Percentiles rank a stretch among this genome's conserved stretches.
Conservation (phyloP, 2,888 invertebrate genomes). For the Troilus luridus region DNA sequence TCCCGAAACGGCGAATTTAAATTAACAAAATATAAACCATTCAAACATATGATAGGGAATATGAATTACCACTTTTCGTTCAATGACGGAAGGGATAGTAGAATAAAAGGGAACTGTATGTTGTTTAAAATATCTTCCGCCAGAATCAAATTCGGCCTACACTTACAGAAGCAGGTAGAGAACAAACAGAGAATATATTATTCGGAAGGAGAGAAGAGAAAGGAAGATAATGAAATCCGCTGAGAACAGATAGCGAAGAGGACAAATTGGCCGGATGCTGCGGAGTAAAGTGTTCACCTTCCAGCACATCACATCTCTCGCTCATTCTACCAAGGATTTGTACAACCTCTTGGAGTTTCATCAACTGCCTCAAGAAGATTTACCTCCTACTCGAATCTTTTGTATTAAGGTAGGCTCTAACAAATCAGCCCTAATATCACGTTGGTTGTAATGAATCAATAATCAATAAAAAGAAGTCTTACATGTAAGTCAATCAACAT, state of each 20-base stretch:
- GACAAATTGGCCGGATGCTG: background rate
- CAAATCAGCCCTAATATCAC: too few relatives aligned
- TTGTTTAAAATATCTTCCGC: background rate
- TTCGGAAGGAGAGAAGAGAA: background rate
- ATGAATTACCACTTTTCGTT: background rate
- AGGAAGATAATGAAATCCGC: conserved; percentile 12
- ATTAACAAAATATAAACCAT: too few relatives aligned
- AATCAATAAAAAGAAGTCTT: too few relatives aligned
- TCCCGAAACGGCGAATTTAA: too few relatives aligned
- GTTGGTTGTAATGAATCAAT: too few relatives aligned
- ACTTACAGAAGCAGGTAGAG: background rate
- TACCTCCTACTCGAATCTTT: background rate
- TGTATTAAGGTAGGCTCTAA: background rate
- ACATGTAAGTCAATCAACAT: too few relatives aligned
- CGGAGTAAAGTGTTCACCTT: background rate
- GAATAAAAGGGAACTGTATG: background rate
- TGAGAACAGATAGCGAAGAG: background rate
- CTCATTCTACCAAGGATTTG: background rate
- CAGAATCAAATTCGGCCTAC: background rate
- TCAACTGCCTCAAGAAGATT: background rate
- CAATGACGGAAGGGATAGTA: background rate
- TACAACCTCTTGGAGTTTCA: background rate
- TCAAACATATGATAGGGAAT: too few relatives aligned
- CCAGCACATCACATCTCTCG: background rate
- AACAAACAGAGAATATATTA: conserved; percentile 27